Conservation (phyloP, 2,113 vertebrate genomes). For the Etia nguti region DNA sequence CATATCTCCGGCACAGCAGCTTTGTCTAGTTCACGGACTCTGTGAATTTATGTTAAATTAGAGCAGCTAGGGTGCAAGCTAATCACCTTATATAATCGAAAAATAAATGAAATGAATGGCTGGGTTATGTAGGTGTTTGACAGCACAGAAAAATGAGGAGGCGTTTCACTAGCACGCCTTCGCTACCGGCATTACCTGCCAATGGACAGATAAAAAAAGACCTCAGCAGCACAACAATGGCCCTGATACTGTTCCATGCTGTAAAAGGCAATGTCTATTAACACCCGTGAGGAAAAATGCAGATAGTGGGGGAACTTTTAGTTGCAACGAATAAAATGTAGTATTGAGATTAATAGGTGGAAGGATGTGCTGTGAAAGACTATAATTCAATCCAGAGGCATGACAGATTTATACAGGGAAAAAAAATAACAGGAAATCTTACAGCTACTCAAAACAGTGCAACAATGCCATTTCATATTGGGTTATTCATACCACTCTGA, state of each 20-base stretch:
- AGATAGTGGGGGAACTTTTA: slow-evolving; percentile 59
- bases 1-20: not conserved
- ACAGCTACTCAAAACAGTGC: slow-evolving; percentile 4
- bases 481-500: slow-evolving; percentile 29
- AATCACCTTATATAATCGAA: slow-evolving; percentile 42
- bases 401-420: slow-evolving; percentile 35
- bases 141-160: slow-evolving; percentile 28
- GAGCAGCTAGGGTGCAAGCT: not conserved
- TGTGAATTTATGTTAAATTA: not conserved
- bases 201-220: slow-evolving; percentile 55
- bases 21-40: not conserved
- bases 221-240: slow-evolving; percentile 37
- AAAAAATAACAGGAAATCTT: slow-evolving; percentile 28
- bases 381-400: slow-evolving; percentile 59
- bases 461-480: not conserved
- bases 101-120: slow-evolving; percentile 11
- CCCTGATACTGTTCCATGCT: slow-evolving; percentile 42
- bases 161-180: slow-evolving; percentile 7
- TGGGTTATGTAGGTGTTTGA: not conserved
- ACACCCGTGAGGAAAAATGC: slow-evolving; percentile 45
- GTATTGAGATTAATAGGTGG: slow-evolving; percentile 58
- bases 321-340: slow-evolving; percentile 12
- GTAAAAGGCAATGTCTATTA: slow-evolving; percentile 55
- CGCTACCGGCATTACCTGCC: slow-evolving; percentile 58
- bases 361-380: slow-evolving; percentile 45